phyloP scores from a whole-genome alignment of 2,113 vertebrate genomes.

The Lathamus discolor region DNA sequence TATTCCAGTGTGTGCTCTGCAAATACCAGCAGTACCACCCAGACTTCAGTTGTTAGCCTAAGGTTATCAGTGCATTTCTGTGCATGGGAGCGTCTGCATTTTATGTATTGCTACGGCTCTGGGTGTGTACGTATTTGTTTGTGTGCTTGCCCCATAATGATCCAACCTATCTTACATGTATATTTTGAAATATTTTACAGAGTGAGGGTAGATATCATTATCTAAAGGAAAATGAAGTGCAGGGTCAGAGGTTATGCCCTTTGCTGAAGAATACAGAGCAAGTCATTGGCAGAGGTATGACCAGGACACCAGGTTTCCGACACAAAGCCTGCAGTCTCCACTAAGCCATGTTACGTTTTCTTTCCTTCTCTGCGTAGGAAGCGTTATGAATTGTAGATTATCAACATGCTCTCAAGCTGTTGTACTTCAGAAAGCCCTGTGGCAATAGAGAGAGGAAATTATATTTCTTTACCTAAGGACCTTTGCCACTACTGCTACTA shows the following conservation, averaged over 20 bases:
- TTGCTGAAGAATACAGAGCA: not conserved
- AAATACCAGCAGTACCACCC: not conserved
- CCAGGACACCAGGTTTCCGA: not conserved
- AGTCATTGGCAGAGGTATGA: not conserved
- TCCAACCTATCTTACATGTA: not conserved
- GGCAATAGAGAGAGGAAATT: not conserved
- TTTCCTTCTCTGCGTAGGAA: not conserved
- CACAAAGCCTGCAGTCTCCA: not conserved
- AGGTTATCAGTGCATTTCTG: constrained; percentile 25
- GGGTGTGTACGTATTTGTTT: not conserved
- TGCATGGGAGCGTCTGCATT: constrained; percentile 36
- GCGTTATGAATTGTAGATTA: not conserved
- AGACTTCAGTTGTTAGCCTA: constrained; percentile 26
- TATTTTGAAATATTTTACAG: not conserved
- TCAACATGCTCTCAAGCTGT: not conserved
- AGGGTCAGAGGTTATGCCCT: not conserved
- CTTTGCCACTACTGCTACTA: not conserved
- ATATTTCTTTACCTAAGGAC: not conserved
- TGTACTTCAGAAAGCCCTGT: not conserved
- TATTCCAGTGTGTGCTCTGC: not conserved
- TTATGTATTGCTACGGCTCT: not conserved
- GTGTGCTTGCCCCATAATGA: constrained; percentile 11
- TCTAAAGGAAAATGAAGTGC: not conserved
- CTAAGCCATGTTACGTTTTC: not conserved
- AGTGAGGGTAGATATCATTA: not conserved